Evolutionary conservation across 2,888 invertebrate species (phyloP).

Genomic region (Heliconius ethilla): DNA sequence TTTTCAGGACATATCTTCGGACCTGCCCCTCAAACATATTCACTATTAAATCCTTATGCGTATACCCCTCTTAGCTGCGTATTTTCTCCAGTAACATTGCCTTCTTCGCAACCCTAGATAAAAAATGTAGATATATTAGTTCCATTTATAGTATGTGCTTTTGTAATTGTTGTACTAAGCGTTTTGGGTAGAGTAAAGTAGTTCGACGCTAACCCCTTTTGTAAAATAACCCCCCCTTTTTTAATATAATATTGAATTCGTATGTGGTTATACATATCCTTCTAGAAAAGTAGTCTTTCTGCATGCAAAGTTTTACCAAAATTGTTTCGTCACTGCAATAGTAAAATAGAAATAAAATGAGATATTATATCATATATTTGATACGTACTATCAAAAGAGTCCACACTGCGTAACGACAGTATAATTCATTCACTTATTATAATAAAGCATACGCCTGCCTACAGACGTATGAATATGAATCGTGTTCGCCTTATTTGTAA

Average conservation of each 20-base stretch:
- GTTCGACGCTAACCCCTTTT: not conserved
- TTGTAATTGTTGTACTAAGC: conserved; percentile 23
- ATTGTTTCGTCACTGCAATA: not conserved
- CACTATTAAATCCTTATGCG: conserved; percentile 84
- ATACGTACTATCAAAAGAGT: not conserved
- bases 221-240: not conserved
- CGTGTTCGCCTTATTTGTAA: conserved; percentile 37
- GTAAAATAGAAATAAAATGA: not conserved
- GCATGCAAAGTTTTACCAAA: not conserved
- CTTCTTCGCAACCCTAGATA: conserved; percentile 65
- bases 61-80: conserved; percentile 83
- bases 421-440: conserved; percentile 2
- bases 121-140: not conserved
- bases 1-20: conserved; percentile 87
- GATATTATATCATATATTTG: not conserved
- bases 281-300: not conserved
- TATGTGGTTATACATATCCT: not conserved
- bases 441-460: not conserved
- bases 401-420: too few species aligned
- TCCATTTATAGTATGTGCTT: not conserved
- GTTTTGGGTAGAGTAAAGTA: not conserved
- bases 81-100: conserved; percentile 79
- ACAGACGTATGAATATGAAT: conserved; percentile 18
- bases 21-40: conserved; percentile 82
- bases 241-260: not conserved